Percentiles rank a stretch among this genome's conserved stretches.
Evolutionary conservation across 1,140 invertebrate species (phyloP).

Genomic region (honey bee (Apis mellifera)): Amel_HAv3.1 CM009946.2:436001-436500

Average conservation of each 20-base stretch:
- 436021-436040: constrained; percentile 30
- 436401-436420: too few relatives aligned
- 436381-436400: neutral
- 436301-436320: constrained; percentile 17
- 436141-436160: constrained; percentile 44
- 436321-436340: constrained; percentile 64
- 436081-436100: constrained; percentile 32
- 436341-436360: constrained; percentile 35
- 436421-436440: too few relatives aligned
- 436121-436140: constrained; percentile 42
- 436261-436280: constrained; percentile 72
- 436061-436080: constrained; percentile 32
- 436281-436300: constrained; percentile 61
- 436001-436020: too few relatives aligned
- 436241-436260: constrained; percentile 67
- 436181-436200: too few relatives aligned
- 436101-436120: constrained; percentile 37
- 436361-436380: constrained; percentile 29
- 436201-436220: constrained; percentile 9
- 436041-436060: constrained; percentile 36
- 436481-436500: too few relatives aligned
- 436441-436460: constrained; percentile 62
- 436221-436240: constrained; percentile 47
- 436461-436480: constrained; percentile 58
- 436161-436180: too few relatives aligned